A percentile compares a stretch with the other conserved stretches of the same genome.
Evolutionary conservation across 2,888 invertebrate species (phyloP).

Genomic region (Lepidocyrtinus sp.): DNA sequence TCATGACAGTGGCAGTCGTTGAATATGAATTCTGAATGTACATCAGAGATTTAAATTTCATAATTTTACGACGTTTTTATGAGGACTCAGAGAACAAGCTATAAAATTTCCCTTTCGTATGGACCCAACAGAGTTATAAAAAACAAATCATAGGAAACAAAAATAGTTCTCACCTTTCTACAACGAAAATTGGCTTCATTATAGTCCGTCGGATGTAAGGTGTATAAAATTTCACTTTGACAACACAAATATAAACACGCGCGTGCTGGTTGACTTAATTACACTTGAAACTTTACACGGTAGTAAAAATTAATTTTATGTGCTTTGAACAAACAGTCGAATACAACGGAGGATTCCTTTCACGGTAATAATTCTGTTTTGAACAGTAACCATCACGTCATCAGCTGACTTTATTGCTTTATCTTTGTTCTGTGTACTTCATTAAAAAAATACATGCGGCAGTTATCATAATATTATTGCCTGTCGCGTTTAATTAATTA

Average conservation of each 20-base stretch:
- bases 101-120: not conserved
- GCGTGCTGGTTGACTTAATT: not conserved
- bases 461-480: too few species aligned
- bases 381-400: not conserved
- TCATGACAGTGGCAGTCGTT: not conserved
- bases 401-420: not conserved
- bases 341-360: too few species aligned
- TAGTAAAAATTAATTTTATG: not conserved
- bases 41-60: not conserved
- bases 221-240: not conserved
- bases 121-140: too few species aligned
- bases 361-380: not conserved
- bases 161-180: not conserved
- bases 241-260: not conserved
- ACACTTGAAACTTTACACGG: not conserved
- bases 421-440: too few species aligned
- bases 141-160: not conserved
- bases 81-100: not conserved
- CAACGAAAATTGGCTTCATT: not conserved
- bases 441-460: too few species aligned
- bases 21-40: not conserved
- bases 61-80: not conserved
- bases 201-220: not conserved
- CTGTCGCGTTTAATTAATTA: too few species aligned
- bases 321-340: not conserved